A percentile compares a stretch with the other conserved stretches of the same genome.
These are phyloP conservation scores for Orthosia gracilis DNA, from an alignment of 2,888 invertebrate species.

Conservation along the genomic window DNA sequence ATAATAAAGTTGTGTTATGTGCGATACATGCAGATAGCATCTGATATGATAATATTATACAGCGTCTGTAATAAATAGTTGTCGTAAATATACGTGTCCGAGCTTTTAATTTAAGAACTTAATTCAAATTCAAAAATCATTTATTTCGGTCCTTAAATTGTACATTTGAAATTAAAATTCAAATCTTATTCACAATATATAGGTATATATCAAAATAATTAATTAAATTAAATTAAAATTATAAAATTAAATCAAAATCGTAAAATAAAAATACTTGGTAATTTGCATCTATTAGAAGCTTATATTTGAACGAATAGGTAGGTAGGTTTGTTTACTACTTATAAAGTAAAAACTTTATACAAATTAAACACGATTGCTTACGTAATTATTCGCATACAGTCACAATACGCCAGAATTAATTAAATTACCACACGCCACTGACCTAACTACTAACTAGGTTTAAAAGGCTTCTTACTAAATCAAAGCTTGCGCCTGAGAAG, in stretches of 20 bases:
- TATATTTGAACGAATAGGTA: neutral
- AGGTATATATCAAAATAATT: no score
- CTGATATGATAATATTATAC: conserved; percentile 34
- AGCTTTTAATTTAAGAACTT: conserved; percentile 17
- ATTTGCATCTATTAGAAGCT: neutral
- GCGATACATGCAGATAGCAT: conserved; percentile 48
- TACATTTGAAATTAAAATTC: no score
- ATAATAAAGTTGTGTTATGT: conserved; percentile 49
- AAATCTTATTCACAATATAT: no score
- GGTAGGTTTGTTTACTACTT: conserved; percentile 6
- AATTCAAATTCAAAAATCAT: no score
- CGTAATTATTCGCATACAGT: conserved; percentile 36
- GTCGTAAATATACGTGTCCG: conserved; percentile 17
- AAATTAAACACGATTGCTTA: conserved; percentile 38
- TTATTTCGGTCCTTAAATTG: no score
- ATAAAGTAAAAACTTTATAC: conserved; percentile 20
- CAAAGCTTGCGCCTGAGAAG: conserved; percentile 67
- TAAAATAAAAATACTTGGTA: no score
- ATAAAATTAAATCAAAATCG: no score
- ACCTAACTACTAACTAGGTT: conserved; percentile 69
- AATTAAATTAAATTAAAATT: no score
- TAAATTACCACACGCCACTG: conserved; percentile 74
- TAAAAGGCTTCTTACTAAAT: conserved; percentile 75
- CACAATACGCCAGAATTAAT: conserved; percentile 71
- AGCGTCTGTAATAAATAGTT: conserved; percentile 22